Percentiles rank a stretch among this genome's conserved stretches.
Evolutionary conservation across 2,113 vertebrate species (phyloP).

Genomic region (Zapus hudsonius): DNA sequence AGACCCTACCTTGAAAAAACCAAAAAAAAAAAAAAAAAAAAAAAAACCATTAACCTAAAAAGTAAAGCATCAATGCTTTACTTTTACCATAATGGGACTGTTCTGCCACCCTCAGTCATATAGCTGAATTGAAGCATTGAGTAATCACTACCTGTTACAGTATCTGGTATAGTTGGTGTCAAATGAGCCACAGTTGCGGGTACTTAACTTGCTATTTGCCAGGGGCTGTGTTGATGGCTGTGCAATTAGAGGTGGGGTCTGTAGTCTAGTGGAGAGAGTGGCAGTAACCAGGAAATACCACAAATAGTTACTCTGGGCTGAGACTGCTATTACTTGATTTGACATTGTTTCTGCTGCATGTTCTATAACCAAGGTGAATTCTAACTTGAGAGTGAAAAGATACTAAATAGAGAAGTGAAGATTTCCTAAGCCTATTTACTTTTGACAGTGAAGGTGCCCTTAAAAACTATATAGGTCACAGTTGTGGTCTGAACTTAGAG

Average conservation of each 20-base stretch:
- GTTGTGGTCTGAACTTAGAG: neutral
- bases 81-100: neutral
- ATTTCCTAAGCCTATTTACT: neutral
- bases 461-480: neutral
- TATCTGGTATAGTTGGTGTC: neutral
- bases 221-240: neutral
- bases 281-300: neutral
- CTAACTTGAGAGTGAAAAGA: neutral
- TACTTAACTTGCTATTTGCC: neutral
- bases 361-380: conserved; percentile 36
- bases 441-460: neutral
- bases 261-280: neutral
- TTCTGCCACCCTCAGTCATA: neutral
- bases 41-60: neutral
- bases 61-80: neutral
- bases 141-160: neutral
- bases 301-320: neutral
- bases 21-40: no score
- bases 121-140: neutral
- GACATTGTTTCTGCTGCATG: neutral
- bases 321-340: neutral
- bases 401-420: neutral
- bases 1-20: no score
- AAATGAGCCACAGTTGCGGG: neutral
- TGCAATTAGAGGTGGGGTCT: neutral